phyloP scores from a whole-genome alignment of 2,113 vertebrate genomes.

The Thryonomys swinderianus region DNA sequence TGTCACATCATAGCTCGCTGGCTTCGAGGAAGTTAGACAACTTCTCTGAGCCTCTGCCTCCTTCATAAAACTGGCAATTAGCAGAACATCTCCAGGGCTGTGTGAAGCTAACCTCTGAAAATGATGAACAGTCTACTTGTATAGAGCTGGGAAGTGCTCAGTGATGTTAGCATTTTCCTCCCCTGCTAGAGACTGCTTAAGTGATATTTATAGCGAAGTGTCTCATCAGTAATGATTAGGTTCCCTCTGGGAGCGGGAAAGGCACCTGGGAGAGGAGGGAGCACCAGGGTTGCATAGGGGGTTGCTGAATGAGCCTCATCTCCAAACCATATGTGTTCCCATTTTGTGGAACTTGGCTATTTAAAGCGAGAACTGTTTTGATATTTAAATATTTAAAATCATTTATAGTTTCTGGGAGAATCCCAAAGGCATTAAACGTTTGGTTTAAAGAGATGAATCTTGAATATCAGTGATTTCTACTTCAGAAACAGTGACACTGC shows the following conservation, averaged over 20 bases:
- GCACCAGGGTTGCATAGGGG: rapidly evolving
- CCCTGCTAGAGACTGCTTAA: background rate
- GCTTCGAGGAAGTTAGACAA: background rate
- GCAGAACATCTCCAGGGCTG: background rate
- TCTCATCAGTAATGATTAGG: background rate
- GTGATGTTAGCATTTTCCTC: background rate
- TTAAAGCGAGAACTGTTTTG: background rate
- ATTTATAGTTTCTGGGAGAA: slow-evolving; percentile 30
- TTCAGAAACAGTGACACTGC: background rate
- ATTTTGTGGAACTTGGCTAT: background rate
- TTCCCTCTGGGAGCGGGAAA: background rate
- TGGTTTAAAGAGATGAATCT: background rate
- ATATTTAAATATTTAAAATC: slow-evolving; percentile 36
- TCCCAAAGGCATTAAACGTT: slow-evolving; percentile 40
- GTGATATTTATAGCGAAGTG: background rate
- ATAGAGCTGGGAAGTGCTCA: background rate
- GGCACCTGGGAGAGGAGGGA: background rate
- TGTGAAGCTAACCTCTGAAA: background rate
- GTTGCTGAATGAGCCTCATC: background rate
- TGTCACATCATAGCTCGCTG: background rate
- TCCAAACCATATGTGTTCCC: background rate
- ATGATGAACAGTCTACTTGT: background rate
- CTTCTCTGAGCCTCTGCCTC: background rate
- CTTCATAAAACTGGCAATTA: background rate
- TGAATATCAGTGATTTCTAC: background rate